Evolutionary conservation across 2,888 invertebrate species (phyloP).

Genomic region (Acleris cristana): DNA sequence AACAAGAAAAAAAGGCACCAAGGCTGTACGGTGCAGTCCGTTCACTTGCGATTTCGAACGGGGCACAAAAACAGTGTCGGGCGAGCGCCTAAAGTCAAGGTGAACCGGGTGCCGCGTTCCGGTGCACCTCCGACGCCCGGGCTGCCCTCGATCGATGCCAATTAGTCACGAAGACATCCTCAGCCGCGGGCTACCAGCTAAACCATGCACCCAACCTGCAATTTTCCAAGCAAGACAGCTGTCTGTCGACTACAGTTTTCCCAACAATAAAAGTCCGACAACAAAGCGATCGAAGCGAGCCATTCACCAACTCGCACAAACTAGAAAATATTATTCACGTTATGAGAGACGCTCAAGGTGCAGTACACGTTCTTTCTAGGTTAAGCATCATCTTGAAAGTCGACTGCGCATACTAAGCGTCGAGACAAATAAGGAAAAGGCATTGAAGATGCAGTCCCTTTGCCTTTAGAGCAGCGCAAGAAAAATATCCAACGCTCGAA

Average conservation of each 20-base stretch:
- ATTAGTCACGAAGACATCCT: constrained; percentile 64
- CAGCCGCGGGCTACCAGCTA: constrained; percentile 55
- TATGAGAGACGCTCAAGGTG: constrained; percentile 42
- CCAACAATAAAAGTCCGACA: constrained; percentile 53
- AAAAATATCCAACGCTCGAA: constrained; percentile 29
- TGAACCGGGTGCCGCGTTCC: constrained; percentile 55
- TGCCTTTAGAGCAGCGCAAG: constrained; percentile 39
- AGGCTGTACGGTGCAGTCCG: constrained; percentile 72
- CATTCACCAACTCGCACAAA: constrained; percentile 44
- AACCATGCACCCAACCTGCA: constrained; percentile 48
- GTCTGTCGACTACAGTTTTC: constrained; percentile 49
- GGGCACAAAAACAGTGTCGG: constrained; percentile 54
- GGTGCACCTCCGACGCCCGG: constrained; percentile 26
- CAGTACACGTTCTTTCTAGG: constrained; percentile 53
- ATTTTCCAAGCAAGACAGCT: constrained; percentile 56
- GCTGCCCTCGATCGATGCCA: constrained; percentile 41
- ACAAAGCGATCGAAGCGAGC: constrained; percentile 50
- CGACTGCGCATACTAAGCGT: constrained; percentile 57
- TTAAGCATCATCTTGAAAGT: constrained; percentile 65
- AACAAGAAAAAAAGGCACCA: constrained; percentile 67
- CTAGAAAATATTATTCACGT: constrained; percentile 19
- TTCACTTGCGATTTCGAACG: constrained; percentile 77
- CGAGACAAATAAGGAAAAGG: constrained; percentile 58
- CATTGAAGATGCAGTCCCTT: constrained; percentile 54
- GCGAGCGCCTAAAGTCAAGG: constrained; percentile 73